Conservation (phyloP, 2,888 invertebrate genomes). For the Gasteruption jaculator region DNA sequence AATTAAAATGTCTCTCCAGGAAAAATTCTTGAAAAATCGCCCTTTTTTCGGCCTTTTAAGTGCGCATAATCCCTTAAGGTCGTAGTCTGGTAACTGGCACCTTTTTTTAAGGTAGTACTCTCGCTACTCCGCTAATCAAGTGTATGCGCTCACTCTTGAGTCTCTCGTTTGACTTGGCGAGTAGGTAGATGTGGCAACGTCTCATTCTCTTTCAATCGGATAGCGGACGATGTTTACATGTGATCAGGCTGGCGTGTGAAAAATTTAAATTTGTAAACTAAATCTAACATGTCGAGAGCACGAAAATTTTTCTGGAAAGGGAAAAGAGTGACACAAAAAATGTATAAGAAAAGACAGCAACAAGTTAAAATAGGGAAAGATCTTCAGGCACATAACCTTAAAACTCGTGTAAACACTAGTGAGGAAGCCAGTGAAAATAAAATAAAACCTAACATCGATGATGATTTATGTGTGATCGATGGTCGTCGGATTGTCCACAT, state of each 20-base stretch:
- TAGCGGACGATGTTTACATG: constrained; percentile 5
- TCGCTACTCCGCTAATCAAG: constrained; percentile 1
- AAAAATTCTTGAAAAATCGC: no score
- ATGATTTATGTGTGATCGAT: constrained; percentile 13
- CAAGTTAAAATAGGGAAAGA: constrained; percentile 4
- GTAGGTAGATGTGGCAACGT: no score
- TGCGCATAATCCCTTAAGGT: no score
- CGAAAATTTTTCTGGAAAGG: constrained; percentile 8
- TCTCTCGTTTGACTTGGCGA: no score
- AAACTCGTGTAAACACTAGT: constrained; percentile 1
- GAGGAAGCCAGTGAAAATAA: no score
- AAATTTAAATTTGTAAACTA: background rate
- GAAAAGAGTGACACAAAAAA: constrained; percentile 7
- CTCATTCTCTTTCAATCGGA: no score
- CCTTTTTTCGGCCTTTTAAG: no score
- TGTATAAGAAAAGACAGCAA: constrained; percentile 2
- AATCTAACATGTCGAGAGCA: background rate
- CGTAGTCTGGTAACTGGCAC: no score
- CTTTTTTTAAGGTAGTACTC: constrained; percentile 3
- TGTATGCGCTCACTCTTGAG: no score
- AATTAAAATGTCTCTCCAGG: no score
- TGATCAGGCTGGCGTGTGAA: background rate
- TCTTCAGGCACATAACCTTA: constrained; percentile 6
- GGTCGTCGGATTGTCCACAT: constrained; percentile 12
- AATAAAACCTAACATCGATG: no score